phyloP scores from a whole-genome alignment of 2,113 vertebrate species.

The Azemiops feae region DNA sequence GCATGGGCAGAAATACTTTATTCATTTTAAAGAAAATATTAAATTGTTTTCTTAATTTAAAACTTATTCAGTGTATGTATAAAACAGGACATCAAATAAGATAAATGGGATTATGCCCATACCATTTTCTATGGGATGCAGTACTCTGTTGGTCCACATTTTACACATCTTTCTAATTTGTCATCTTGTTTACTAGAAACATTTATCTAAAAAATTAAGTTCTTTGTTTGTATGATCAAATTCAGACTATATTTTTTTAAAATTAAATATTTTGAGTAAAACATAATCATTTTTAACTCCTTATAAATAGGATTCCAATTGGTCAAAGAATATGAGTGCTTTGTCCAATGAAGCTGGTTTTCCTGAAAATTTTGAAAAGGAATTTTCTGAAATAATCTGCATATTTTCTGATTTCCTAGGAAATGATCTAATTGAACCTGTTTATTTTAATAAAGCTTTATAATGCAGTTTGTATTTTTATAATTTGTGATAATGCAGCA shows the following conservation, averaged over 20 bases:
- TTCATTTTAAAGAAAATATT: neutral
- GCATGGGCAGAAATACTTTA: no score
- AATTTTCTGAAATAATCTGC: no score
- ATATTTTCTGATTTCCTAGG: no score
- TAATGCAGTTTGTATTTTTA: no score
- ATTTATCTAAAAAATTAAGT: neutral
- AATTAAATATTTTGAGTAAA: neutral
- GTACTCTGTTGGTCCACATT: neutral
- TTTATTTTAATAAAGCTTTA: no score
- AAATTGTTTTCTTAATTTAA: no score
- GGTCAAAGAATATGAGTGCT: neutral
- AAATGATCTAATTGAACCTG: no score
- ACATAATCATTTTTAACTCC: neutral
- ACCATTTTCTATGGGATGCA: neutral
- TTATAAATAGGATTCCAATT: neutral
- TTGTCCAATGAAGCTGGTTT: neutral
- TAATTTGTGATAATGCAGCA: no score
- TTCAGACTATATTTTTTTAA: no score
- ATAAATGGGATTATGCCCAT: no score
- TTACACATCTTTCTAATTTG: neutral
- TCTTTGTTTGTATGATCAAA: neutral
- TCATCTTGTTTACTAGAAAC: neutral
- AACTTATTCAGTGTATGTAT: neutral
- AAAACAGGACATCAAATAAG: neutral
- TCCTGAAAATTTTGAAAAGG: no score